Evolutionary conservation across 2,888 invertebrate genomes (phyloP).

Genomic region (Hypomecis atomaria): DNA sequence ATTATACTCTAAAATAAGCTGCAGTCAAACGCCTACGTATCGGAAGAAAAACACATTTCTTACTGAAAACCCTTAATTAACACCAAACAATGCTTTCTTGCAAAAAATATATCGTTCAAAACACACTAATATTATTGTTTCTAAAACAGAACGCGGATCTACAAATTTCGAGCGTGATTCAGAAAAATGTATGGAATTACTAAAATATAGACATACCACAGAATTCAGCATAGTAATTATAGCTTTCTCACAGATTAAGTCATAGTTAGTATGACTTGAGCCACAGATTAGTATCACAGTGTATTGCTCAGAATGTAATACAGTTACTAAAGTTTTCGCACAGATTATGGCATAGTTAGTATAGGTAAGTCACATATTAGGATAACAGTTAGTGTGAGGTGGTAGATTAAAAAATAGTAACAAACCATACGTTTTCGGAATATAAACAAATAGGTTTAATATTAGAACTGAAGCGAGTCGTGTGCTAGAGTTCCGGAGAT

Average conservation of each 20-base stretch:
- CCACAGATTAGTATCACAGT: not conserved
- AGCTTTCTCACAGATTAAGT: not conserved
- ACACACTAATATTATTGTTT: constrained; percentile 19
- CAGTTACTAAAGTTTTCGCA: not conserved
- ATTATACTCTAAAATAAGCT: no score
- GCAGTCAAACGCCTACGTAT: no score
- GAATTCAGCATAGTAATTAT: not conserved
- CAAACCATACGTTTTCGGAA: constrained; percentile 21
- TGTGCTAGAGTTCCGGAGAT: not conserved
- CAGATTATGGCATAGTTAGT: constrained; percentile 1
- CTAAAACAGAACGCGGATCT: constrained; percentile 27
- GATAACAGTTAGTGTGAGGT: no score
- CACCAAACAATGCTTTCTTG: not conserved
- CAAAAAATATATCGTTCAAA: constrained; percentile 11
- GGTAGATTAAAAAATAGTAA: constrained; percentile 1
- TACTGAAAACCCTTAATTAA: not conserved
- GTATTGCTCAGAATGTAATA: no score
- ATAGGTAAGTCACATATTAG: not conserved
- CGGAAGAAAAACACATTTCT: not conserved
- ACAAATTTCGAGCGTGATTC: constrained; percentile 20
- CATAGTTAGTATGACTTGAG: not conserved
- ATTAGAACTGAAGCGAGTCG: constrained; percentile 20
- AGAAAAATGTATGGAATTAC: constrained; percentile 21
- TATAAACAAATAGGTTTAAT: constrained; percentile 29
- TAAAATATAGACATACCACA: constrained; percentile 8